Conservation (phyloP, 1,140 invertebrate genomes). For the Drosophila cardini region DNA sequence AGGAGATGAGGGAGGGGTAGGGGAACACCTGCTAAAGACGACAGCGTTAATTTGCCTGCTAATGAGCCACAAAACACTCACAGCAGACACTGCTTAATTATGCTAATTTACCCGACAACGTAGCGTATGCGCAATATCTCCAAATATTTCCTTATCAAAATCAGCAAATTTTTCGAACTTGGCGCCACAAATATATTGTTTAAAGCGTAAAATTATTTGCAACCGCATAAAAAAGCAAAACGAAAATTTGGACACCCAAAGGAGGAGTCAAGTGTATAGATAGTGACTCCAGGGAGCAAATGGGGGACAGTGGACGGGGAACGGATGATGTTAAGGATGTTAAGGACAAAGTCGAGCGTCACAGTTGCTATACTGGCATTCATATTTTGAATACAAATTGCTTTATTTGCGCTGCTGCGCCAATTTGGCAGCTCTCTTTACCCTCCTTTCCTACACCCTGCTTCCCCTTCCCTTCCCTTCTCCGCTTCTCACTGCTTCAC, state of each 20-base stretch:
- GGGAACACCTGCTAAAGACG: slow-evolving; percentile 53
- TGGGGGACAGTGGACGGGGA: not conserved
- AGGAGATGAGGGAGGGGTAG: not conserved
- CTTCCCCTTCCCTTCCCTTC: slow-evolving; percentile 22
- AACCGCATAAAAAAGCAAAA: slow-evolving; percentile 51
- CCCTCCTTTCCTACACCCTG: not conserved
- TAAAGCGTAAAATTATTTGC: slow-evolving; percentile 46
- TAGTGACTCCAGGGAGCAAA: not conserved
- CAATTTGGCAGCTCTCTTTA: slow-evolving; percentile 57
- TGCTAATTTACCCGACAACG: slow-evolving; percentile 57
- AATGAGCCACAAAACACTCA: slow-evolving; percentile 72
- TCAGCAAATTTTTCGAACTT: slow-evolving; percentile 41
- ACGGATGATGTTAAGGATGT: slow-evolving; percentile 2
- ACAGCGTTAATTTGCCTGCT: slow-evolving; percentile 75
- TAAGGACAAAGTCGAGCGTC: slow-evolving; percentile 47
- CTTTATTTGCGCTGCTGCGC: slow-evolving; percentile 83
- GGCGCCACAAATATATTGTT: slow-evolving; percentile 58
- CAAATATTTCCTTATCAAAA: slow-evolving; percentile 29
- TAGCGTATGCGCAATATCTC: slow-evolving; percentile 56
- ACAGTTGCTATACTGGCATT: slow-evolving; percentile 71
- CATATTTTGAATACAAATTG: slow-evolving; percentile 85
- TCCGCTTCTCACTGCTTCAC: too few relatives aligned
- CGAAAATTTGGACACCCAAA: slow-evolving; percentile 33
- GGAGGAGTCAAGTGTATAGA: not conserved
- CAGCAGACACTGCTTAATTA: slow-evolving; percentile 64